These are phyloP conservation scores for Montipora capitata DNA, from an alignment of 92 coral and sea anemone genomes.

Conservation along the genomic window DNA sequence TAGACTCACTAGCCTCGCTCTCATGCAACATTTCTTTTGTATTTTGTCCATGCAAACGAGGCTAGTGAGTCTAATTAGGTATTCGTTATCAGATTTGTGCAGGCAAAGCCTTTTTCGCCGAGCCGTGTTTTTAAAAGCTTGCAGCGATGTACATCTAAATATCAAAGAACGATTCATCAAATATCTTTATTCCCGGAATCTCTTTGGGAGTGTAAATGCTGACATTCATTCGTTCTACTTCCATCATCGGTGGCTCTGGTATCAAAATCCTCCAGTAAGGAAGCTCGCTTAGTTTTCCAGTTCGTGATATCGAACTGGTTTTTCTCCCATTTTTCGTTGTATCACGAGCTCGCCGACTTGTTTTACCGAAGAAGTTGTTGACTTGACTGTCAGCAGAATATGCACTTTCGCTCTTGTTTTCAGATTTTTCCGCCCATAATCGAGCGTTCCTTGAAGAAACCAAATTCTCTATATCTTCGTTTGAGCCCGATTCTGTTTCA, in stretches of 20 bases:
- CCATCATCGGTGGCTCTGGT: slow-evolving; percentile 96
- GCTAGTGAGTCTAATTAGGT: no score
- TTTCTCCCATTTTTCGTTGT: slow-evolving; percentile 22
- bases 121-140: no score
- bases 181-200: slow-evolving; percentile 95
- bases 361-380: slow-evolving; percentile 17
- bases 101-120: no score
- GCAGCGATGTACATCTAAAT: slow-evolving; percentile 45
- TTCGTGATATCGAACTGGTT: slow-evolving; percentile 68
- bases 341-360: background rate
- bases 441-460: background rate
- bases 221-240: slow-evolving; percentile 93
- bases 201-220: slow-evolving; percentile 97
- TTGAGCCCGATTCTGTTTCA: slow-evolving; percentile 5
- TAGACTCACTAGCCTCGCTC: no score
- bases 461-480: slow-evolving; percentile 9
- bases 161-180: slow-evolving; percentile 94
- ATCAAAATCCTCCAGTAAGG: slow-evolving; percentile 92
- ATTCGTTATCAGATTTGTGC: no score
- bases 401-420: no score
- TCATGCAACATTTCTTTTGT: no score
- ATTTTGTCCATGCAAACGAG: no score
- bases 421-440: no score
- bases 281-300: slow-evolving; percentile 82
- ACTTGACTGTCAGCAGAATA: background rate